Evolutionary conservation across 2,888 invertebrate genomes (phyloP).

Genomic region (Saturnia japonica): DNA sequence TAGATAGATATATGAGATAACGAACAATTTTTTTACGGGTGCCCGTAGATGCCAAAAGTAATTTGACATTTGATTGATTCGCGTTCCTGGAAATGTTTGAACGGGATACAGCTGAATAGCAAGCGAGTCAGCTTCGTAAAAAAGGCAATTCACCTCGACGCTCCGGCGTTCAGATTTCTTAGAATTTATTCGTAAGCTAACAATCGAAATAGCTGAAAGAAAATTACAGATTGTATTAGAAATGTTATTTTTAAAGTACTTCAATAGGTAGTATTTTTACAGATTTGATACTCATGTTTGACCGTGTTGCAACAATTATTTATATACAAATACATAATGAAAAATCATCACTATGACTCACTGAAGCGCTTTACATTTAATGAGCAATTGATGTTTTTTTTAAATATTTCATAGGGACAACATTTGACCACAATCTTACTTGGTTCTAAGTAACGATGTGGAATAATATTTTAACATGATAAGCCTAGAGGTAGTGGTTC

Average conservation of each 20-base stretch:
- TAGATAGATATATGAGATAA: neutral
- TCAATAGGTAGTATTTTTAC: neutral
- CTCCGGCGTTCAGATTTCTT: neutral
- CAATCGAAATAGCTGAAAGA: neutral
- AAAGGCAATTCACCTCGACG: slow-evolving; percentile 4
- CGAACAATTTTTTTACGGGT: neutral
- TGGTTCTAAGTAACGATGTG: neutral
- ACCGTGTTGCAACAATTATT: neutral
- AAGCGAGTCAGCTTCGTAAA: slow-evolving; percentile 6
- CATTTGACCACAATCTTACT: neutral
- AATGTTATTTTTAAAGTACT: neutral
- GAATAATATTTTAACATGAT: neutral
- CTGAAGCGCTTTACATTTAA: neutral
- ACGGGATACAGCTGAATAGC: slow-evolving; percentile 14
- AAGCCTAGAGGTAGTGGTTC: too few relatives aligned
- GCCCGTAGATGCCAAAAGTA: slow-evolving; percentile 20
- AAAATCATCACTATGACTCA: neutral
- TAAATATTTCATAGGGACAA: neutral
- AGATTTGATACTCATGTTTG: neutral
- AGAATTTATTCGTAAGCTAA: neutral
- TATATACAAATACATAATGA: neutral
- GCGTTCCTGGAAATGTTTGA: slow-evolving; percentile 17
- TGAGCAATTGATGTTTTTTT: neutral
- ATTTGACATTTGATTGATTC: slow-evolving; percentile 20
- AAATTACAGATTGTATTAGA: neutral